Conservation (phyloP, 2,888 invertebrate species). For the Conops quadrifasciatus region DNA sequence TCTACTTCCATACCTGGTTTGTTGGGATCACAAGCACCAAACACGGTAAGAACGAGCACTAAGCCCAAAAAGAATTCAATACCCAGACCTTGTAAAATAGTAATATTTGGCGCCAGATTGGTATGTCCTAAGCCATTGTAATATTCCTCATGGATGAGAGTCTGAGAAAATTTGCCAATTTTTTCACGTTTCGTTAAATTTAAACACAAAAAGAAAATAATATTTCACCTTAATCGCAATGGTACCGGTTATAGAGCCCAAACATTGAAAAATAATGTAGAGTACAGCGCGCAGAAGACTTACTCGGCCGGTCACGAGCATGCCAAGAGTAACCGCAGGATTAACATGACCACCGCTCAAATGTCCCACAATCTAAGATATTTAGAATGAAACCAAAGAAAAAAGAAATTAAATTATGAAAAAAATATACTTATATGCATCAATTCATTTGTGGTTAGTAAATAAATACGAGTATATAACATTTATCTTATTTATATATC, state of each 20-base stretch:
- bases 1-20: slow-evolving; percentile 55
- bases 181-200: neutral
- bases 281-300: slow-evolving; percentile 77
- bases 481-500: no score
- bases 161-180: slow-evolving; percentile 61
- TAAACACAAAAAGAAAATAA: neutral
- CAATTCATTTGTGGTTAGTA: no score
- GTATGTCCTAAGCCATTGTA: slow-evolving; percentile 77
- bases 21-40: slow-evolving; percentile 72
- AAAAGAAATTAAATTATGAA: neutral
- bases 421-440: neutral
- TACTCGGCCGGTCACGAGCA: slow-evolving; percentile 82
- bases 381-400: slow-evolving; percentile 10
- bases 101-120: slow-evolving; percentile 69
- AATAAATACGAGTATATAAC: no score
- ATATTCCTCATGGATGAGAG: slow-evolving; percentile 73
- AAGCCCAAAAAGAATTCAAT: slow-evolving; percentile 91
- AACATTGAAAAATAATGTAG: slow-evolving; percentile 83
- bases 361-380: slow-evolving; percentile 78
- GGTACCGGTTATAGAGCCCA: slow-evolving; percentile 84
- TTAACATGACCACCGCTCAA: slow-evolving; percentile 92
- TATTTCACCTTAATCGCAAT: slow-evolving; percentile 72
- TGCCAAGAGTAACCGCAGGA: slow-evolving; percentile 87
- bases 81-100: slow-evolving; percentile 83
- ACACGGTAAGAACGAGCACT: slow-evolving; percentile 88